Base-by-base conservation (phyloP, 2,888 invertebrate species). In the Drosophila stalkeri region DNA sequence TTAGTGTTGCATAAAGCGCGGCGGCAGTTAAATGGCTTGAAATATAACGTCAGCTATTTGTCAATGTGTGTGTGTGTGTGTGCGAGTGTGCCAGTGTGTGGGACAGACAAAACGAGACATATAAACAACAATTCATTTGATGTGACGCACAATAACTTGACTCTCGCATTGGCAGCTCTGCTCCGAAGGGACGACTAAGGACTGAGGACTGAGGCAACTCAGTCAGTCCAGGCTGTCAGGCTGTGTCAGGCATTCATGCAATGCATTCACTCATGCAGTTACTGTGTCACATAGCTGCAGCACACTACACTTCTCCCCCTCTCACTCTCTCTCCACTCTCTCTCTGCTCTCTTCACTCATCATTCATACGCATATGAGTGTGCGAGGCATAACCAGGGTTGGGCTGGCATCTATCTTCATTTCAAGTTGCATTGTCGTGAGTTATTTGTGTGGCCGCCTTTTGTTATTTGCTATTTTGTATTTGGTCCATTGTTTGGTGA, bases 81-180 rank as follows among this genome's bases (percentile, higher is more conserved):
- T 47, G 49, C 33, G 62, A 46, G 54, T 27, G 37, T 67, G n/a
- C n/a, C n/a, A n/a, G n/a, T n/a, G 43, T 51, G 18, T 27, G 61
- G 49, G 55, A 16, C 44, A 31, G 66, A 66, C 73, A 73, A 66
- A 74, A 65, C 47, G 80, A 80, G 72, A 75, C 84, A 77, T 79
- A 85, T 86, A 83, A 85, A 89, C 84, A 85, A 89, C 86, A 81
- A 85, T 85, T 75, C 84, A 86, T 75, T 85, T 83, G 81, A 76
- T 81, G 80, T 72, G 74, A 72, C 68, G 71, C 75, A 81, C 80
- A 75, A 79, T 75, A 75, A 72, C 69, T 79, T 66, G 63, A 62
- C 69, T 57, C 23, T 57, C 23, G 35, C 59, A 70, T 57, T 62
- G 35, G 39, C 63, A 64, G 39, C 27, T 3, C 23, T 31, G 44